Evolutionary conservation across 2,888 invertebrate species (phyloP).

Genomic region (Ophraella communa): DNA sequence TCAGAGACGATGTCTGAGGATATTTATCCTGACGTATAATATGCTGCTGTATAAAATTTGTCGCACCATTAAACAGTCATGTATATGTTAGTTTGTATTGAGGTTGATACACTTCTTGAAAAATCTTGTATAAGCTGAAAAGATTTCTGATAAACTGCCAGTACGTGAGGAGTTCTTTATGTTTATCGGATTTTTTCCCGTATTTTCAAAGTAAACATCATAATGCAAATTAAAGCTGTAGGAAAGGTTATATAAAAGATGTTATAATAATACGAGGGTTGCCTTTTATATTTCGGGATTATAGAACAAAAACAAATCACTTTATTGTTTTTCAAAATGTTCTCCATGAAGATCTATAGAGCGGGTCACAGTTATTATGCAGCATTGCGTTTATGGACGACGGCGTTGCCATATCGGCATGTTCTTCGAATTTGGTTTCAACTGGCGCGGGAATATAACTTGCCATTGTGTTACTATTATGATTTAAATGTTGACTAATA

Average conservation of each 20-base stretch:
- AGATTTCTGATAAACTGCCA: constrained; percentile 30
- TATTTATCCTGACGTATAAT: constrained; percentile 59
- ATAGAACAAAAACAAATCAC: too few relatives aligned
- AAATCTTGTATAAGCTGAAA: constrained; percentile 27
- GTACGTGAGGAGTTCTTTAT: constrained; percentile 10
- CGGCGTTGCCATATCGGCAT: too few relatives aligned
- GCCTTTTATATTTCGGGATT: too few relatives aligned
- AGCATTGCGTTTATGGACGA: too few relatives aligned
- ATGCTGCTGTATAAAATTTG: constrained; percentile 60
- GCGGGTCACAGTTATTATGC: too few relatives aligned
- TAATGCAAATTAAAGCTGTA: neutral
- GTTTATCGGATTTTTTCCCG: neutral
- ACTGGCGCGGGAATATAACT: too few relatives aligned
- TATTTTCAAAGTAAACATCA: neutral
- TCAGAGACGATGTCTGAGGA: constrained; percentile 54
- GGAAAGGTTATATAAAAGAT: neutral
- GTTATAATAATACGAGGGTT: neutral
- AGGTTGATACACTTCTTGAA: constrained; percentile 43
- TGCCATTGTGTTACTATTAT: too few relatives aligned
- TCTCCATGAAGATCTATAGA: too few relatives aligned
- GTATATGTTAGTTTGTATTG: constrained; percentile 51
- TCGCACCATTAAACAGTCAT: constrained; percentile 59
- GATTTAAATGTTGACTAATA: too few relatives aligned
- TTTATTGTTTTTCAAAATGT: too few relatives aligned
- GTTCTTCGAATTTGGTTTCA: too few relatives aligned